These are phyloP conservation scores for Garra rufa DNA, from an alignment of 2,113 vertebrate species.

Conservation along the genomic window DNA sequence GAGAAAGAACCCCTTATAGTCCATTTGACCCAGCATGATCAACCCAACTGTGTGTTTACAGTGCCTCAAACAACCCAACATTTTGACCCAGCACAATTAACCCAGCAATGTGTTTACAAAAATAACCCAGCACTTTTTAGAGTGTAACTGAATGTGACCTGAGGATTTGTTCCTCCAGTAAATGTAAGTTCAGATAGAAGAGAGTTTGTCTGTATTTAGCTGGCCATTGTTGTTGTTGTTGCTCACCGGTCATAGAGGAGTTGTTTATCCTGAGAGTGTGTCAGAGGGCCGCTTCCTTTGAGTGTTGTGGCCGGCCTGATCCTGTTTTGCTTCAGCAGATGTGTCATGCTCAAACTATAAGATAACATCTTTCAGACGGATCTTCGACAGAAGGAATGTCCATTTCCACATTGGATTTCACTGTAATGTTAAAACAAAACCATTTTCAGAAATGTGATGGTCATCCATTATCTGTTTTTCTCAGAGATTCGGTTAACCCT, in stretches of 20 bases:
- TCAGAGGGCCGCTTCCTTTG: not conserved
- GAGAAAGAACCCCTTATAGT: too few relatives aligned
- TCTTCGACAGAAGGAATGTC: not conserved
- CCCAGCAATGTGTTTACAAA: too few relatives aligned
- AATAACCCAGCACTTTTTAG: too few relatives aligned
- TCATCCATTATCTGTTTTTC: not conserved
- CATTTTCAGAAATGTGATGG: not conserved
- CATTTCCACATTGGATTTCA: not conserved
- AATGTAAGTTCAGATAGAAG: not conserved
- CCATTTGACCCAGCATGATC: too few relatives aligned
- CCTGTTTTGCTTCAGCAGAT: conserved; percentile 8
- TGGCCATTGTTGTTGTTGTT: not conserved
- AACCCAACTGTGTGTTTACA: too few relatives aligned
- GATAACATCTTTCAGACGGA: not conserved
- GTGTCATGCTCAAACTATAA: conserved; percentile 6
- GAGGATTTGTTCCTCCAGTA: not conserved
- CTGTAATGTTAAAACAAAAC: not conserved
- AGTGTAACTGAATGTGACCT: too few relatives aligned
- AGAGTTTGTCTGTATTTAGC: not conserved
- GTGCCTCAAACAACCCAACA: too few relatives aligned
- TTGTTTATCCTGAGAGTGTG: not conserved
- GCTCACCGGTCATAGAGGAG: not conserved
- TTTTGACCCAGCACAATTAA: too few relatives aligned
- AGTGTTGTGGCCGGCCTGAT: conserved; percentile 4
- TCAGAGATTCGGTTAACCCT: conserved; percentile 91